Evolutionary conservation across 1,140 invertebrate genomes (phyloP).

Genomic region (Drosophila sulfurigaster): DNA sequence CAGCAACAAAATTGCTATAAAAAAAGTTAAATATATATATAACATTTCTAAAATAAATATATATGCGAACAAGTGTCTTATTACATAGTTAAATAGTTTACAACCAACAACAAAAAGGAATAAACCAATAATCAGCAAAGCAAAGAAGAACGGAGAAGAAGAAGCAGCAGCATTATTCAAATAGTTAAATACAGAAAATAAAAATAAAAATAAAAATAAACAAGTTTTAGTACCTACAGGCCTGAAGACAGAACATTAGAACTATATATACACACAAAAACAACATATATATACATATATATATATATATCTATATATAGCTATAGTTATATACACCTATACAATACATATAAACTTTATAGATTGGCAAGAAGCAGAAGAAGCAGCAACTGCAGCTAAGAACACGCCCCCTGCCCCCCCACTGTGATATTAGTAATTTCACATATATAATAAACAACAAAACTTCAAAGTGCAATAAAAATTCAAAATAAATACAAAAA

Average conservation of each 20-base stretch:
- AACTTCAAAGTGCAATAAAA: conserved; percentile 70
- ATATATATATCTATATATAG: conserved; percentile 52
- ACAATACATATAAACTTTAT: conserved; percentile 39
- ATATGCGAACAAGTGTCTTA: conserved; percentile 82
- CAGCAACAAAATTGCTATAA: conserved; percentile 38
- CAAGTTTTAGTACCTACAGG: conserved; percentile 82
- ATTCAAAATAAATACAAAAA: conserved; percentile 28
- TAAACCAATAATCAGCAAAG: conserved; percentile 36
- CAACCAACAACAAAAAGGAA: conserved; percentile 35
- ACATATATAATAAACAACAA: conserved; percentile 54
- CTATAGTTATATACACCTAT: conserved; percentile 55
- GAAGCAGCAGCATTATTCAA: conserved; percentile 60
- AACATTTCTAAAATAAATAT: conserved; percentile 59
- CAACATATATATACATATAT: conserved; percentile 53
- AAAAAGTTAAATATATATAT: conserved; percentile 18
- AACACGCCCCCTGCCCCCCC: conserved; percentile 46
- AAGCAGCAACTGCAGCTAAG: conserved; percentile 15
- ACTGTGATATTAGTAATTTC: conserved; percentile 83
- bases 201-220: conserved; percentile 45
- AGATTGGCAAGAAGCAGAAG: conserved; percentile 27
- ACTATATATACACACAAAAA: conserved; percentile 62
- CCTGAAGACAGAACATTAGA: conserved; percentile 75
- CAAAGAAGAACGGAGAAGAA: conserved; percentile 23
- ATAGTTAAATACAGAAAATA: conserved; percentile 44
- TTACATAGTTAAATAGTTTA: conserved; percentile 60